phyloP scores from a whole-genome alignment of 1,140 invertebrate genomes.

The Trichonephila clavata region DNA sequence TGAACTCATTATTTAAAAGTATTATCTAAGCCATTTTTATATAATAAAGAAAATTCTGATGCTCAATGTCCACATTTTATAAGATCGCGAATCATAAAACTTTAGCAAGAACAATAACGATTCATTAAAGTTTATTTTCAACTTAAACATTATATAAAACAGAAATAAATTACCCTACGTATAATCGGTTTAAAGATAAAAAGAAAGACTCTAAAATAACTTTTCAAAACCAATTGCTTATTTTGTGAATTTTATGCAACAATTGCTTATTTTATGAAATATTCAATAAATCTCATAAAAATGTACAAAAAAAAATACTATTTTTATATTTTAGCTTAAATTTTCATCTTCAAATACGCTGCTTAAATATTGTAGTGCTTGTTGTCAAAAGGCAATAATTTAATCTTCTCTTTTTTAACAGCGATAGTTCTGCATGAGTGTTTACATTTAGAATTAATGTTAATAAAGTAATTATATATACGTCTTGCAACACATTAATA shows the following conservation, averaged over 20 bases:
- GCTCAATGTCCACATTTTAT: no score
- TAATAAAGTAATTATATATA: not conserved
- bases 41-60: no score
- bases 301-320: not conserved
- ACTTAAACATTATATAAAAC: no score
- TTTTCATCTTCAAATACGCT: not conserved
- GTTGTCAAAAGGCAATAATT: not conserved
- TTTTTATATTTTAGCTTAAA: not conserved
- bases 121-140: no score
- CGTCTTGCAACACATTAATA: not conserved
- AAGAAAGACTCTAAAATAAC: not conserved
- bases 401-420: not conserved
- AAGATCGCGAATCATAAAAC: no score
- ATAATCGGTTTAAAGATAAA: not conserved
- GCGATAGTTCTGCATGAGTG: not conserved
- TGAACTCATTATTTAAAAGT: no score
- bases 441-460: slow-evolving; percentile 12
- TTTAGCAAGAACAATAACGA: no score
- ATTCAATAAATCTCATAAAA: not conserved
- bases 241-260: not conserved
- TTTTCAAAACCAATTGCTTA: not conserved
- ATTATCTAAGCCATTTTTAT: no score
- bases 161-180: no score
- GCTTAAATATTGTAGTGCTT: not conserved
- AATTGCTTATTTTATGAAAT: not conserved